Percentiles rank a stretch among this genome's conserved stretches.
Conservation (phyloP, 2,797 vertebrate species). For the Mustela erminea region DNA sequence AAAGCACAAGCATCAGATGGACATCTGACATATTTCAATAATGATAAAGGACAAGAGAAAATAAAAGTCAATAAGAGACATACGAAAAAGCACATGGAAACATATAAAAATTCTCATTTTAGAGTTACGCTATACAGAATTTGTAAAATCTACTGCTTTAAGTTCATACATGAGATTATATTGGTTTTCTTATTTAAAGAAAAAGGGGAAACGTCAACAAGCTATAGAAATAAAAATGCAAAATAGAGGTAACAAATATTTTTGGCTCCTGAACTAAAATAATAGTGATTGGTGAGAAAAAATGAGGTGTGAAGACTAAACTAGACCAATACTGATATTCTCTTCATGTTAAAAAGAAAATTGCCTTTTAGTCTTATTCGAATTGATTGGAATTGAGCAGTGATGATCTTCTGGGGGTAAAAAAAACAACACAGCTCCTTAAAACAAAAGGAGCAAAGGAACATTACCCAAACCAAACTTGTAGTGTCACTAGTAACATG, state of each 20-base stretch:
- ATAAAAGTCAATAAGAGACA: conserved; percentile 1
- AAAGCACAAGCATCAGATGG: background rate
- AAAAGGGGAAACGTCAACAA: conserved; percentile 40
- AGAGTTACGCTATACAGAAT: conserved; percentile 35
- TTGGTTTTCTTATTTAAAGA: conserved; percentile 58
- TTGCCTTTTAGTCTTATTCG: background rate
- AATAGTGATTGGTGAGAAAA: background rate
- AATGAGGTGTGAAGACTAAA: background rate
- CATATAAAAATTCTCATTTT: conserved; percentile 37
- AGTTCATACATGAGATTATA: conserved; percentile 57
- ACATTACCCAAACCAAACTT: conserved; percentile 16
- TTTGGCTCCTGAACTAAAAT: conserved; percentile 30
- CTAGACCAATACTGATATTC: conserved; percentile 1
- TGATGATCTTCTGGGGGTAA: background rate
- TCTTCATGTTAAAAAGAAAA: conserved; percentile 17
- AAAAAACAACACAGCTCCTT: background rate
- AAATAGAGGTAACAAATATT: conserved; percentile 46
- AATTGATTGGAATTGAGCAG: conserved; percentile 3
- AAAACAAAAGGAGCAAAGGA: conserved; percentile 46
- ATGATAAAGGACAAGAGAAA: conserved; percentile 29
- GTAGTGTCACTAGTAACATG: background rate
- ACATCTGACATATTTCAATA: background rate
- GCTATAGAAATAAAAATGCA: conserved; percentile 69
- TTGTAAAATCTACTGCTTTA: conserved; percentile 39
- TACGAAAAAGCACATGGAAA: conserved; percentile 22